Evolutionary conservation across 1,140 invertebrate genomes (phyloP), one percentile per base, ranked within the genome.

Genomic region (Planococcus citri): DNA sequence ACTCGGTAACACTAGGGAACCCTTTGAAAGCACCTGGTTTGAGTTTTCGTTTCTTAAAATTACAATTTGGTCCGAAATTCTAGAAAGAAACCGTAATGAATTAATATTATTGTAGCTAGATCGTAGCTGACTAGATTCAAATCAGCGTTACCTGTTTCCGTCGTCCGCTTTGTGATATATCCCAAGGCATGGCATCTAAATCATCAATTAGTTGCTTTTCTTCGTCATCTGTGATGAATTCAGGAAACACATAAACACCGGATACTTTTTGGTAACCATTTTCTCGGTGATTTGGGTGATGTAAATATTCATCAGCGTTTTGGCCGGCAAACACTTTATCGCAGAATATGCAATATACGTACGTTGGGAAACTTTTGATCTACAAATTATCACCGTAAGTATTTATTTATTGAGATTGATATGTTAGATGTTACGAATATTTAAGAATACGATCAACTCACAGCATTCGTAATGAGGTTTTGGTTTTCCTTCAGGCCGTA

Each of bases 31-130:
- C 78, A 0, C 88, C 90, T 64, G 86, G 71, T 71, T 85, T 87
- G 20, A 98, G 78, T 78, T 93, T 95, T 73, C 86, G 84, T 76
- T 94, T 95, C 76, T 98, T 98, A 76, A 99, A 99, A 80, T 99
- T 99, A 24, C 95, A 94, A 81, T 97, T 97, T 1, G 97, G 96
- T 14, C 97, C 97, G 82, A 88, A 99, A 80, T 99, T 98, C 85
- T 91, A 76, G 67, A 79, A 77, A 77, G 76, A 38, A 69, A 68
- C 21, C 20, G 12, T 20, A n/a, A 68, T 68, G 21, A 20, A 37
- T 37, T 38, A 68, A n/a, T 38, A 21, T 20, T n/a, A 29, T 37
- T 37, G 33, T 37, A 14, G 14, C 14, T 8, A 8, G 33, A 38
- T 38, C 68, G 41, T 22, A 69, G 27, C 10, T n/a, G n/a, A n/a